phyloP scores from a whole-genome alignment of 1,140 invertebrate genomes.

The Daktulosphaira vitifoliae region DNA sequence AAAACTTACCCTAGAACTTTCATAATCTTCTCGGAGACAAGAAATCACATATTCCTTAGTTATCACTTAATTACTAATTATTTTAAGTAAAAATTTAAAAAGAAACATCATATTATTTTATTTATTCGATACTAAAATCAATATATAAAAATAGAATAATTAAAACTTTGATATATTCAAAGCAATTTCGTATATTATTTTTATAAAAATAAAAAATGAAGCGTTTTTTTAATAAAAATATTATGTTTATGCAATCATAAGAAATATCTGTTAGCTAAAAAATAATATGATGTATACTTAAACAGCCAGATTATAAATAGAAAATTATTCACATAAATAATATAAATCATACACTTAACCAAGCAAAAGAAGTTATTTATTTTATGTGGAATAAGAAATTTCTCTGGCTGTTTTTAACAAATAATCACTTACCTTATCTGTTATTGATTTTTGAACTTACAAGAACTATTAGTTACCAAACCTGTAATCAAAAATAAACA shows the following conservation, averaged over 20 bases:
- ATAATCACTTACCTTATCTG: conserved; percentile 13
- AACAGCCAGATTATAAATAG: neutral
- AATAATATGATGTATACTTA: neutral
- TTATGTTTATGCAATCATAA: too few species aligned
- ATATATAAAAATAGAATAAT: too few species aligned
- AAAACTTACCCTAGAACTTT: conserved; percentile 12
- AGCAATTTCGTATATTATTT: too few species aligned
- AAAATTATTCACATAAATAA: neutral
- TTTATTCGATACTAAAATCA: too few species aligned
- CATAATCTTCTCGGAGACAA: conserved; percentile 26
- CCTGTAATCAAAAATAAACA: conserved; percentile 26
- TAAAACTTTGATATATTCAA: too few species aligned
- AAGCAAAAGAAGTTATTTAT: neutral
- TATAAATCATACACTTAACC: too few species aligned
- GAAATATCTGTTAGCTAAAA: too few species aligned
- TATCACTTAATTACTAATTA: conserved; percentile 8
- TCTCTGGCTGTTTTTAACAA: neutral
- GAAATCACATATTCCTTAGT: conserved; percentile 21
- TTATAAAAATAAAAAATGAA: too few species aligned
- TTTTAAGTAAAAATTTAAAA: neutral
- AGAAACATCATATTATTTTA: neutral
- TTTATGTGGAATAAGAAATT: neutral
- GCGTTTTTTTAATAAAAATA: too few species aligned
- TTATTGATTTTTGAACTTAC: neutral
- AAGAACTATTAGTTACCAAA: neutral